A percentile compares a stretch with the other conserved stretches of the same genome.
These are phyloP conservation scores for Octodonta nipae DNA, from an alignment of 2,888 invertebrate genomes.

Conservation along the genomic window DNA sequence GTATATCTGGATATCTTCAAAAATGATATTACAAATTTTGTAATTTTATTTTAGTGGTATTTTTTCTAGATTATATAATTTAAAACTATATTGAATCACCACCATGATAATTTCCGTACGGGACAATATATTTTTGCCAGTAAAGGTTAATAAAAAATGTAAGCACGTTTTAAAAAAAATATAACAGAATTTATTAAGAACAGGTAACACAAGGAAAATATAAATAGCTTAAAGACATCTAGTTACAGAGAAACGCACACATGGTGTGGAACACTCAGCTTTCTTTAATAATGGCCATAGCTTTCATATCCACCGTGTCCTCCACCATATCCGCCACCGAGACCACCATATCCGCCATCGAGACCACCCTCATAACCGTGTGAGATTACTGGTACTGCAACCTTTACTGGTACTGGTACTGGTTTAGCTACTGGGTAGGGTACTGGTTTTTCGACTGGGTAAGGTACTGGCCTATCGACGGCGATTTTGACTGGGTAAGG, in stretches of 20 bases:
- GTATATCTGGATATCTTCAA: too few relatives aligned
- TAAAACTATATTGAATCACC: too few relatives aligned
- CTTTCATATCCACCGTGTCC: slow-evolving; percentile 21
- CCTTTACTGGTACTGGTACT: slow-evolving; percentile 54
- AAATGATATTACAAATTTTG: too few relatives aligned
- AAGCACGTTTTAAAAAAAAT: slow-evolving; percentile 19
- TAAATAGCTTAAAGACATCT: slow-evolving; percentile 21
- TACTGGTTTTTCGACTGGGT: slow-evolving; percentile 51
- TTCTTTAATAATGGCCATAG: slow-evolving; percentile 17
- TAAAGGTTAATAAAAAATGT: too few relatives aligned
- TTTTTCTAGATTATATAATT: too few relatives aligned
- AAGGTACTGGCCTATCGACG: slow-evolving; percentile 38
- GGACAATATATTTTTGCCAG: too few relatives aligned
- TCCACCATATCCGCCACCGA: slow-evolving; percentile 21
- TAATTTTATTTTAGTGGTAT: too few relatives aligned
- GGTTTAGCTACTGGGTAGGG: slow-evolving; percentile 50
- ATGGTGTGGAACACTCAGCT: slow-evolving; percentile 23
- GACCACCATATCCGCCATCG: slow-evolving; percentile 19
- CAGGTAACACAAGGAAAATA: slow-evolving; percentile 18
- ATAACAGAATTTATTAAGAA: slow-evolving; percentile 22
- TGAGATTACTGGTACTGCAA: slow-evolving; percentile 36
- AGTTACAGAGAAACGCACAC: slow-evolving; percentile 23
- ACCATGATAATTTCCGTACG: too few relatives aligned
- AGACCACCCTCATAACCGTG: slow-evolving; percentile 13
- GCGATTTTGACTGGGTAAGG: slow-evolving; percentile 45